Base-by-base conservation (phyloP, 2,888 invertebrate species). In the Ophion obscuratus region DNA sequence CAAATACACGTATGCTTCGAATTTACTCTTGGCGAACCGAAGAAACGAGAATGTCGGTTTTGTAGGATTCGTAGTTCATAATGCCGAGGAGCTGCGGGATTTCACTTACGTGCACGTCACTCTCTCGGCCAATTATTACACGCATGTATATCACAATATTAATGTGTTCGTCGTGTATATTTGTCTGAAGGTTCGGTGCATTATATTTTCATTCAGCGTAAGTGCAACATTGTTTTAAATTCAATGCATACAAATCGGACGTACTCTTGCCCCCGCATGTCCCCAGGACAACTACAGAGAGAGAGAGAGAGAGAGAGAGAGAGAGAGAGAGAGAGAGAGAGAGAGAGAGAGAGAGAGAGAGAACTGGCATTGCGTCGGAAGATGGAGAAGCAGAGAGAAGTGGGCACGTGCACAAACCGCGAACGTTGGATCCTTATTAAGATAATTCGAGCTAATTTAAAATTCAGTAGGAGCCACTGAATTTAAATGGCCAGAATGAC, bases 381-480 rank as follows among this genome's bases (percentile, higher is more conserved):
- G 67, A 61, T 62, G 61, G 61, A 47, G 62, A 74, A 44, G 27
- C 53, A 53, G 59, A 14, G 53, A 44, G 31, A 57, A 40, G 71
- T 71, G 74, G 24, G 67, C 78, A 81, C 67, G 74, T 75, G 87
- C 73, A 78, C 74, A 76, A 77, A 73, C 85, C 81, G 87, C 84
- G 82, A 87, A 88, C 85, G 87, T 83, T 84, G 91, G 91, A 90
- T 91, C 88, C 90, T 91, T 91, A 90, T 90, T 91, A 90, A 91
- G 90, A 91, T 91, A 90, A 91, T 91, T 91, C 89, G 88, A 88
- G 90, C 89, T 90, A 90, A 91, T 91, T 91, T 90, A 89, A 91
- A 91, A 91, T 91, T 90, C 91, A 90, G 90, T 88, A 79, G 87
- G 84, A 85, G 82, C 86, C 90, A 89, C 89, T 90, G 90, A 90